Evolutionary conservation across 2,113 vertebrate genomes (phyloP).

Genomic region (Pygoscelis adeliae): DNA sequence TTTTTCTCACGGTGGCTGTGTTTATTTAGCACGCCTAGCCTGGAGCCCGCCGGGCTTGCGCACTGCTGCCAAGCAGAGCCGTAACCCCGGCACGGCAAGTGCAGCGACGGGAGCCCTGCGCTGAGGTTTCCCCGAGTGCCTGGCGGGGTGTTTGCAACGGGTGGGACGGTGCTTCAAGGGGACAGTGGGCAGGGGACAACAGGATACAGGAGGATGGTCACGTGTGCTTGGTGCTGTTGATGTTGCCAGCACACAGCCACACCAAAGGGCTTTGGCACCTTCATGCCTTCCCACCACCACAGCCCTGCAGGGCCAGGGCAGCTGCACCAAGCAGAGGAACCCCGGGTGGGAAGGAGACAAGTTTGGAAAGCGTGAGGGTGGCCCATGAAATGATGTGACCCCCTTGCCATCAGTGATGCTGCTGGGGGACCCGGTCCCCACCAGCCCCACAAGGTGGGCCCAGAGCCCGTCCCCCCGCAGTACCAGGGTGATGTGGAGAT

Average conservation of each 20-base stretch:
- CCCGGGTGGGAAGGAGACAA: neutral
- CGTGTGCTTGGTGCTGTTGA: fast-evolving
- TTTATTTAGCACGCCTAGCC: slow-evolving; percentile 20
- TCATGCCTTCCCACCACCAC: fast-evolving
- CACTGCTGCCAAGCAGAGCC: neutral
- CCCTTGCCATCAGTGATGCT: neutral
- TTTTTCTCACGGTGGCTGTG: slow-evolving; percentile 56
- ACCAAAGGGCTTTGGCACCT: neutral
- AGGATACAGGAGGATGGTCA: neutral
- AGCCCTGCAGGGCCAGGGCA: fast-evolving
- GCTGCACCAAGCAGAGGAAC: fast-evolving
- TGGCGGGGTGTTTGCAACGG: fast-evolving
- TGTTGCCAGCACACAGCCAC: fast-evolving
- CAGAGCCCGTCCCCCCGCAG: fast-evolving
- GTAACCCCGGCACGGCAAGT: fast-evolving
- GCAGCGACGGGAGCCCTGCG: fast-evolving
- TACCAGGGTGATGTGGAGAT: neutral
- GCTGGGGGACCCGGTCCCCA: neutral
- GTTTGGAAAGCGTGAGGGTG: neutral
- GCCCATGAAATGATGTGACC: fast-evolving
- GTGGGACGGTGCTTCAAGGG: neutral
- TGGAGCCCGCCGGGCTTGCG: neutral
- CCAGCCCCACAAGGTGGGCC: neutral
- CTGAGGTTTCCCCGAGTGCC: neutral
- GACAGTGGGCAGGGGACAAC: neutral